phyloP scores from a whole-genome alignment of 2,888 invertebrate genomes.

The Seira musarum region DNA sequence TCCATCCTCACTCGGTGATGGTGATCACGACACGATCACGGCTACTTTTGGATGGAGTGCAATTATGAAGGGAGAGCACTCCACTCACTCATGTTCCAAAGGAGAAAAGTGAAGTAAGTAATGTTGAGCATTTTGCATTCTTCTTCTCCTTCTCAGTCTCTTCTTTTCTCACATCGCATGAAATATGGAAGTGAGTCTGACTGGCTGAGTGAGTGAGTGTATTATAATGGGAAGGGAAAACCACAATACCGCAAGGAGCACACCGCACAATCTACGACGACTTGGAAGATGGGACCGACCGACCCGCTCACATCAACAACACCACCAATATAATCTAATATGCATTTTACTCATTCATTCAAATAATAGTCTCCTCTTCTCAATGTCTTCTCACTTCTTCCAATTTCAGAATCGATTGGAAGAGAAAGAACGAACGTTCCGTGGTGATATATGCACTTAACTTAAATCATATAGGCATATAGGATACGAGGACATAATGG shows the following conservation, averaged over 20 bases:
- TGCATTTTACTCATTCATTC: background rate
- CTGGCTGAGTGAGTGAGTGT: background rate
- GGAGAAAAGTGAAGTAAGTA: constrained; percentile 1
- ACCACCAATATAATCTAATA: background rate
- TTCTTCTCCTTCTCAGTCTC: constrained; percentile 14
- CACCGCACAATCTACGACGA: background rate
- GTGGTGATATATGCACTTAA: too few species aligned
- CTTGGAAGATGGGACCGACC: background rate
- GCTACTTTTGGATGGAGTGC: background rate
- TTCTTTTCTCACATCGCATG: constrained; percentile 2
- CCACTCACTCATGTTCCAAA: too few species aligned
- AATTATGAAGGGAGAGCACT: background rate
- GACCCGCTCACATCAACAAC: background rate
- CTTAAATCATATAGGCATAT: too few species aligned
- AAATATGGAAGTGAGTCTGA: too few species aligned
- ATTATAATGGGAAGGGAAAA: background rate
- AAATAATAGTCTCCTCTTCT: background rate
- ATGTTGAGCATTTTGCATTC: background rate
- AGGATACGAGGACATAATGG: too few species aligned
- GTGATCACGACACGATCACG: too few species aligned
- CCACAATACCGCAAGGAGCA: background rate
- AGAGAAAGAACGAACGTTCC: background rate
- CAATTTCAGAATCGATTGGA: background rate
- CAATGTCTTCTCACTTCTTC: background rate
- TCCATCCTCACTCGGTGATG: too few species aligned